These are phyloP conservation scores for Erebia epiphron DNA, from an alignment of 2,888 invertebrate genomes.

Conservation along the genomic window DNA sequence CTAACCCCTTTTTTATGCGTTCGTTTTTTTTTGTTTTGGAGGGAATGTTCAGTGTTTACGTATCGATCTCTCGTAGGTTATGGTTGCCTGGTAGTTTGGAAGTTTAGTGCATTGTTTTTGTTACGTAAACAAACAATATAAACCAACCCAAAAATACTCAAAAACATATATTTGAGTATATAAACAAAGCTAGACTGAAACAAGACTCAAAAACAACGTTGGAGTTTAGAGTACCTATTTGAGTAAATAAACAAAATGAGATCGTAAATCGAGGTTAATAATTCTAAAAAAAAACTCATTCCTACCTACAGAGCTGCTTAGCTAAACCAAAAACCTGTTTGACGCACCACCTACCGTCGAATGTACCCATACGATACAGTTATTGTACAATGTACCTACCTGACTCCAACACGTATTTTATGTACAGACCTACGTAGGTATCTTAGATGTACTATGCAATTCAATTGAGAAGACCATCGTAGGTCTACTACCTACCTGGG, in stretches of 20 bases:
- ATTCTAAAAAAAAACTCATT: conserved; percentile 1
- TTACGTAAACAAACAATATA: not conserved
- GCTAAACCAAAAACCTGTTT: conserved; percentile 66
- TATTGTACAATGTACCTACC: conserved; percentile 28
- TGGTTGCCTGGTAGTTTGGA: conserved; percentile 52
- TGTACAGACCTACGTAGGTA: not conserved
- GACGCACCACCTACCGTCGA: conserved; percentile 36
- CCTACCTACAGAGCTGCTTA: conserved; percentile 45
- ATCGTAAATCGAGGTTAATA: conserved; percentile 15
- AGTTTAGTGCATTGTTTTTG: conserved; percentile 3
- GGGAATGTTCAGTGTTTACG: conserved; percentile 74
- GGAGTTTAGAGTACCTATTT: not conserved
- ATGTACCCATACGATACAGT: conserved; percentile 44
- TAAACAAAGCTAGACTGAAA: too few relatives aligned
- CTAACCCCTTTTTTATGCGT: conserved; percentile 75
- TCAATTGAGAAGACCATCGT: too few relatives aligned
- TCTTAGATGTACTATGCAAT: not conserved
- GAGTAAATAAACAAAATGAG: conserved; percentile 26
- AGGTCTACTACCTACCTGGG: too few relatives aligned
- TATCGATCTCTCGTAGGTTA: conserved; percentile 73
- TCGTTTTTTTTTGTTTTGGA: conserved; percentile 64
- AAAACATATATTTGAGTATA: not conserved
- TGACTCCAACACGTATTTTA: conserved; percentile 5
- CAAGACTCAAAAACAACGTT: not conserved
- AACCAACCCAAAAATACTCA: not conserved